Evolutionary conservation across 2,888 invertebrate genomes (phyloP).

Genomic region (Hirtodrosophila trivittata): DNA sequence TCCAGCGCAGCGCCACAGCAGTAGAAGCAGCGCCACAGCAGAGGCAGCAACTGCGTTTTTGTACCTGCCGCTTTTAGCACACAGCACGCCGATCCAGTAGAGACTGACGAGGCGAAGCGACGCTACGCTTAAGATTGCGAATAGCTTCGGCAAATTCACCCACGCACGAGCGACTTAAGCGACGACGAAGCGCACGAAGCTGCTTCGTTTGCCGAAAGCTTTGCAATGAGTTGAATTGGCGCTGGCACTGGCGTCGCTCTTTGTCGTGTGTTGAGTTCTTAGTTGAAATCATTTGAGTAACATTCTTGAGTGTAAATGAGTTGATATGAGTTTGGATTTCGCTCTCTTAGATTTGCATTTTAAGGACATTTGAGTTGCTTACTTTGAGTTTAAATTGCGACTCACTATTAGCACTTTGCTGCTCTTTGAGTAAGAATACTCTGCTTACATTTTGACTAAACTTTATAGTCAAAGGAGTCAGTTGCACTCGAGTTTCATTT

Average conservation of each 20-base stretch:
- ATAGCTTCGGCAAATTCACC: constrained; percentile 47
- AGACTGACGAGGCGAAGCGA: constrained; percentile 63
- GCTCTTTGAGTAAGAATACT: too few species aligned
- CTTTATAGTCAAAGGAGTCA: too few species aligned
- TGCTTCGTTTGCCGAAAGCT: constrained; percentile 33
- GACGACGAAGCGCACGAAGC: constrained; percentile 5
- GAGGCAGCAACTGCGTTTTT: constrained; percentile 5
- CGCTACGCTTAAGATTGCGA: constrained; percentile 10
- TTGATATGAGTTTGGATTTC: neutral
- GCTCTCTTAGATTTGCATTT: too few species aligned
- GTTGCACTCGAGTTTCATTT: too few species aligned
- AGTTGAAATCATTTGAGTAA: too few species aligned
- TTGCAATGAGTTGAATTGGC: constrained; percentile 3
- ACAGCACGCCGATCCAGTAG: constrained; percentile 76
- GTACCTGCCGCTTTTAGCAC: constrained; percentile 62
- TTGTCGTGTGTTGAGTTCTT: neutral
- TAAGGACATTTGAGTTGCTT: too few species aligned
- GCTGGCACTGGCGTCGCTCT: neutral
- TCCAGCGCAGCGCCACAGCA: constrained; percentile 8
- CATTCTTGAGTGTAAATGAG: neutral
- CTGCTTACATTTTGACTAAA: too few species aligned
- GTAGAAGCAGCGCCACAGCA: neutral
- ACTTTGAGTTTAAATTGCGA: too few species aligned
- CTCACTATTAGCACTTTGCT: too few species aligned
- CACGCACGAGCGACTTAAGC: constrained; percentile 25